Base-by-base conservation (phyloP, 2,113 vertebrate species). In the Bombycilla garrulus region DNA sequence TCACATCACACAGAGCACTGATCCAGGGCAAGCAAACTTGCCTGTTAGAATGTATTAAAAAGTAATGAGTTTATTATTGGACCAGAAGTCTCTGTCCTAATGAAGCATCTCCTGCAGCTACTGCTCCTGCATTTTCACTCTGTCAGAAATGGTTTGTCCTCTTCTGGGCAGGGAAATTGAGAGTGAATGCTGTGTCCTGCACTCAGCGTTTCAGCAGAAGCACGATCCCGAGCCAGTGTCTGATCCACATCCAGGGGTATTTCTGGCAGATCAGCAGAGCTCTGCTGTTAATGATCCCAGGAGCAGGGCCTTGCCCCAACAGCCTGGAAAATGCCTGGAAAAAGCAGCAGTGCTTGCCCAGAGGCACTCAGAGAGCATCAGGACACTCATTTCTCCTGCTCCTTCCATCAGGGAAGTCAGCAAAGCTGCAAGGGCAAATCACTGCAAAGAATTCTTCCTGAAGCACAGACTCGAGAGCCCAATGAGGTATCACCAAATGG, bases 221-320 rank as follows among this genome's bases (percentile, higher is more conserved):
- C 29, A 26, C 0, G 0, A 26, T 24, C 45, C 2, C 0, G 3
- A 67, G 81, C 73, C 0, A 0, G 5, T 35, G 45, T 58, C 53
- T 91, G 81, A 87, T 18, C 74, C 66, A 17, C 45, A 19, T 11
- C n/a, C 58, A n/a, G 14, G 47, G 28, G 35, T 21, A 2, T 23
- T 82, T 17, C 61, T 76, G 81, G 81, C 81, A 66, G 60, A 65
- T 11, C n/a, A 70, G 72, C 86, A 69, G 56, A 65, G 31, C 12
- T 51, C 77, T 91, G 90, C 8, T 26, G 0, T 36, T 21, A 19
- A 21, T 44, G 70, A 65, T 15, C 40, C n/a, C 62, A 80, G 70
- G 85, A 40, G 44, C 29, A 48, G 21, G 11, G 38, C 23, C 51
- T 47, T n/a, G 2, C 14, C 35, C 84, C 38, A 42, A 38, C 78